A percentile compares a stretch with the other conserved stretches of the same genome.
Evolutionary conservation across 2,113 vertebrate species (phyloP).

Genomic region (Neotoma lepida): DNA sequence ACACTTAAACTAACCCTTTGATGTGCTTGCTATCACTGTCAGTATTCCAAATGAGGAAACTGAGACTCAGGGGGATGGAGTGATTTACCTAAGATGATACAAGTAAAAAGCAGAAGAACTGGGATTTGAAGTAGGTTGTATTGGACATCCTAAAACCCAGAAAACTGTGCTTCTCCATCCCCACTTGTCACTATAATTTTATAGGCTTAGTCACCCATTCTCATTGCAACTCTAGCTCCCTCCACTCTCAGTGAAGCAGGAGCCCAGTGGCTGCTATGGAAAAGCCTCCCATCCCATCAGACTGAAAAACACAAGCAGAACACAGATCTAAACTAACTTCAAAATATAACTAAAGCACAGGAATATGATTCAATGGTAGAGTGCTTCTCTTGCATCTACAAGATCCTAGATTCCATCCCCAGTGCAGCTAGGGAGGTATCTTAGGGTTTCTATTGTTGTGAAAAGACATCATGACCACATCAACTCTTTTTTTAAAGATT

Average conservation of each 20-base stretch:
- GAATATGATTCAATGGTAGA: not conserved
- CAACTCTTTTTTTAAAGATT: too few relatives aligned
- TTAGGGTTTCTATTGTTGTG: not conserved
- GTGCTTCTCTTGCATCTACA: too few relatives aligned
- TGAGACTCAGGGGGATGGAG: not conserved
- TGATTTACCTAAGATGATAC: not conserved
- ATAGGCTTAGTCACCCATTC: not conserved
- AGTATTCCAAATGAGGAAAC: constrained; percentile 37
- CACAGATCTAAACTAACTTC: constrained; percentile 11
- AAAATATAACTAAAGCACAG: not conserved
- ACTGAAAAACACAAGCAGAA: constrained; percentile 4
- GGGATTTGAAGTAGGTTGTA: not conserved
- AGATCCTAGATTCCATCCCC: not conserved
- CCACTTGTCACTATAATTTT: not conserved
- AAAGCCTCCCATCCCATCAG: not conserved
- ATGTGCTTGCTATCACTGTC: not conserved
- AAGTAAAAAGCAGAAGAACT: not conserved
- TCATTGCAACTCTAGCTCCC: not conserved
- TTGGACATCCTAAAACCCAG: not conserved
- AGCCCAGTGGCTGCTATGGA: not conserved
- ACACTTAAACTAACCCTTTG: not conserved
- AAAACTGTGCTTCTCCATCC: not conserved
- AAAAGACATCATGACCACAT: not conserved
- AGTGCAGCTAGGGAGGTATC: not conserved
- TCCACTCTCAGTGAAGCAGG: not conserved